A percentile compares a stretch with the other conserved stretches of the same genome.
Conservation (phyloP, 64 coral and sea anemone genomes). For the Astreopora myriophthalma region DNA sequence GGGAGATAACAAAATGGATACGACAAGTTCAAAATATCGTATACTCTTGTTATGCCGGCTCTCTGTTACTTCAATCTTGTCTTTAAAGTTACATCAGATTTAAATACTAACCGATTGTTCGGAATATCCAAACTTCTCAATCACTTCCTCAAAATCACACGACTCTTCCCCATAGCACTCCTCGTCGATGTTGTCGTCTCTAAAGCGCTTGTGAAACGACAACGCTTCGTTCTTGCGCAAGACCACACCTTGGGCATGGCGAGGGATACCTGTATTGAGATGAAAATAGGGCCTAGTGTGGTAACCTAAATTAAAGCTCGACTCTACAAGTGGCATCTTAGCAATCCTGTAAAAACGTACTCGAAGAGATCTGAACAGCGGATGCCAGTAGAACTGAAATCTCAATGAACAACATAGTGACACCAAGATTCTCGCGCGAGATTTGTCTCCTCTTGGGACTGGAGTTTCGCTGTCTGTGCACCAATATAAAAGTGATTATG, state of each 20-base stretch:
- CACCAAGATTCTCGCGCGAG: no score
- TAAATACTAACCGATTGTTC: conserved; percentile 19
- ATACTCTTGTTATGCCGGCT: no score
- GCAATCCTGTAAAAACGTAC: neutral
- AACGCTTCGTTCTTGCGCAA: neutral
- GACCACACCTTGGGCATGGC: neutral
- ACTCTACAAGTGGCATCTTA: no score
- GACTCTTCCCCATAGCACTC: conserved; percentile 27
- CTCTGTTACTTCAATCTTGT: no score
- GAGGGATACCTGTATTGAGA: neutral
- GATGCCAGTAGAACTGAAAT: neutral
- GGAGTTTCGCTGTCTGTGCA: no score
- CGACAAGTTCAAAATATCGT: no score
- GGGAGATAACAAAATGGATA: no score
- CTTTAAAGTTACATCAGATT: neutral
- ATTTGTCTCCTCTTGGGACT: no score
- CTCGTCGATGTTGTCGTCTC: conserved; percentile 14
- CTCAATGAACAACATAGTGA: neutral
- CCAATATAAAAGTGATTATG: no score
- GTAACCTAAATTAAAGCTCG: no score
- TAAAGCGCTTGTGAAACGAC: conserved; percentile 25
- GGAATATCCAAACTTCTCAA: conserved; percentile 21
- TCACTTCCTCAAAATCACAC: conserved; percentile 6
- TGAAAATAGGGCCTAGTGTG: neutral
- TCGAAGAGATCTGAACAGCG: neutral